phyloP scores from a whole-genome alignment of 2,797 vertebrate species.

The Etheostoma perlongum region DNA sequence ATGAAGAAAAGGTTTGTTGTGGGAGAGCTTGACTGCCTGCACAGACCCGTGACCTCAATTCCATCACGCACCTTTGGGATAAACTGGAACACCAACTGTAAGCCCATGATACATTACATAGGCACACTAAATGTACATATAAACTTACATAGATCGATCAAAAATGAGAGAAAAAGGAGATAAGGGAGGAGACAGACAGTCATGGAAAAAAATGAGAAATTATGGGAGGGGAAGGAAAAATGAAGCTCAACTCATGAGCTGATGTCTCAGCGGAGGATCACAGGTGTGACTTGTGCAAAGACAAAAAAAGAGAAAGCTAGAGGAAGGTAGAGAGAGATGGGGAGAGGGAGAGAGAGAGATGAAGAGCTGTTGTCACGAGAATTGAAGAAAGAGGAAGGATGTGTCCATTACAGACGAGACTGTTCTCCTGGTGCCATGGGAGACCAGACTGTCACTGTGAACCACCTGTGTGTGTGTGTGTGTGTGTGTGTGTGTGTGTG shows the following conservation, averaged over 20 bases:
- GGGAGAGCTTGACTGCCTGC: background rate
- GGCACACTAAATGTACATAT: too few species aligned
- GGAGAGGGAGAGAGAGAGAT: conserved; percentile 47
- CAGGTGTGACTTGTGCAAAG: conserved; percentile 72
- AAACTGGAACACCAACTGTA: conserved; percentile 24
- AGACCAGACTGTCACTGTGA: conserved; percentile 67
- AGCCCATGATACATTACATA: background rate
- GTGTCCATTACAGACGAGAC: conserved; percentile 75
- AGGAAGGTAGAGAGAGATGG: conserved; percentile 40
- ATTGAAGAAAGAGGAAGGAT: conserved; percentile 70
- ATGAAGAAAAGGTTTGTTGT: background rate
- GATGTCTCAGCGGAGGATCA: conserved; percentile 71
- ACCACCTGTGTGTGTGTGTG: conserved; percentile 62
- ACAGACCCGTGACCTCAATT: conserved; percentile 6
- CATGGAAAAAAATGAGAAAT: conserved; percentile 44
- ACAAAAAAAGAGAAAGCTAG: conserved; percentile 59
- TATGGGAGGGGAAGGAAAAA: conserved; percentile 38
- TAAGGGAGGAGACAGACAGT: conserved; percentile 33
- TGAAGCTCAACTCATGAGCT: conserved; percentile 55
- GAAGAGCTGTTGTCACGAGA: conserved; percentile 72
- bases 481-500: conserved; percentile 31
- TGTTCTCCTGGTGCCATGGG: conserved; percentile 65
- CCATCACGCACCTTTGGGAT: conserved; percentile 12
- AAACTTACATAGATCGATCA: conserved; percentile 9
- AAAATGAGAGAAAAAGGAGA: conserved; percentile 7